A percentile compares a stretch with the other conserved stretches of the same genome.
phyloP scores from a whole-genome alignment of 2,888 invertebrate genomes.

The Eudemis profundana region DNA sequence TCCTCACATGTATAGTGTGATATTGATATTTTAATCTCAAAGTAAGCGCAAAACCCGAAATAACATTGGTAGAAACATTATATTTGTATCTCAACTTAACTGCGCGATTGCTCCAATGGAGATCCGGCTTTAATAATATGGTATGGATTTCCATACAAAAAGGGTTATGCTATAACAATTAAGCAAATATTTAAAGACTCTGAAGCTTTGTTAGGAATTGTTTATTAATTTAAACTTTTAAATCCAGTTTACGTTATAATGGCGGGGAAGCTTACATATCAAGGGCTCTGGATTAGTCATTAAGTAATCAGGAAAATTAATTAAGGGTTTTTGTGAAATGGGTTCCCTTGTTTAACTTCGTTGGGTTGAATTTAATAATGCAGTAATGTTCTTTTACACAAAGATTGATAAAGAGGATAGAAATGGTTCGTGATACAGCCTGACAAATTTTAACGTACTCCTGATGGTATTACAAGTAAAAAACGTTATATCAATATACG shows the following conservation, averaged over 20 bases:
- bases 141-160: not conserved
- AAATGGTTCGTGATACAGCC: too few species aligned
- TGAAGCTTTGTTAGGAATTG: not conserved
- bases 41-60: too few species aligned
- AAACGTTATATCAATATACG: too few species aligned
- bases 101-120: too few species aligned
- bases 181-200: not conserved
- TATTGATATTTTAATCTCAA: too few species aligned
- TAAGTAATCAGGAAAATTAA: slow-evolving; percentile 6
- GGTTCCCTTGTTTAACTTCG: slow-evolving; percentile 7
- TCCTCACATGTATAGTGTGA: too few species aligned
- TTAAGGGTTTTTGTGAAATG: slow-evolving; percentile 2
- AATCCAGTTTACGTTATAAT: not conserved
- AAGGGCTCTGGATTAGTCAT: not conserved
- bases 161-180: not conserved
- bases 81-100: too few species aligned
- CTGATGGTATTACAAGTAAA: too few species aligned
- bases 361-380: not conserved
- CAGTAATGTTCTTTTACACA: not conserved
- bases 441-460: too few species aligned
- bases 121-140: too few species aligned
- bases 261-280: not conserved
- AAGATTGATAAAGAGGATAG: not conserved
- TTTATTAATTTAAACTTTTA: slow-evolving; percentile 15
- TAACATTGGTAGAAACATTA: too few species aligned